These are phyloP conservation scores for Phlogophora meticulosa DNA, from an alignment of 2,888 invertebrate genomes.

Conservation along the genomic window DNA sequence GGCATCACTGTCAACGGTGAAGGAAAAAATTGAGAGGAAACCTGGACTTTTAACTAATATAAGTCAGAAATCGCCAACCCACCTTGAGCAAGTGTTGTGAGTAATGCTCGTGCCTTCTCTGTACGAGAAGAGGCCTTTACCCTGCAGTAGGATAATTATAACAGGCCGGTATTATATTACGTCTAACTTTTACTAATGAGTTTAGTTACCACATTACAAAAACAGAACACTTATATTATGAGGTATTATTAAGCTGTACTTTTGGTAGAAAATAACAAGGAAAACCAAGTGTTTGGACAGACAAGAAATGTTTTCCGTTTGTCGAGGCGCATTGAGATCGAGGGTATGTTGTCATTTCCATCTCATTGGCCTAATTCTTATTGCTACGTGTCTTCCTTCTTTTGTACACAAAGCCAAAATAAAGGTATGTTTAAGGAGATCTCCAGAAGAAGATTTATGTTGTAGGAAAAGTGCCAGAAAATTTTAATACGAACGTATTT, in stretches of 20 bases:
- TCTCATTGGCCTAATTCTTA: constrained; percentile 45
- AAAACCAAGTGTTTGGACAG: constrained; percentile 17
- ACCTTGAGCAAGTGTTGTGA: too few species aligned
- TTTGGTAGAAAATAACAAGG: constrained; percentile 19
- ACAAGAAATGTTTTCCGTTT: constrained; percentile 25
- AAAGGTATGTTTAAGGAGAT: constrained; percentile 8
- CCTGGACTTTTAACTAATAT: too few species aligned
- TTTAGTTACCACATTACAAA: not conserved
- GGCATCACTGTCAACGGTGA: too few species aligned
- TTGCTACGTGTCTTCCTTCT: not conserved
- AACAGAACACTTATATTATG: constrained; percentile 5
- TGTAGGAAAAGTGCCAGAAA: constrained; percentile 8
- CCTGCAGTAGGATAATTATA: too few species aligned
- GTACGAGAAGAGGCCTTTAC: too few species aligned
- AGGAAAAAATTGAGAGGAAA: too few species aligned
- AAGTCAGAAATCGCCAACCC: too few species aligned
- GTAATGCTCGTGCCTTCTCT: too few species aligned
- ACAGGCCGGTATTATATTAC: not conserved
- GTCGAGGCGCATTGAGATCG: constrained; percentile 6
- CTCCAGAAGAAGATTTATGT: not conserved
- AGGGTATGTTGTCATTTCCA: constrained; percentile 34
- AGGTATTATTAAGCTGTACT: not conserved
- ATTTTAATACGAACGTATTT: not conserved
- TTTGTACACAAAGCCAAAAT: not conserved
- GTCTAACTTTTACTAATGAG: not conserved